Percentiles rank a stretch among this genome's conserved stretches.
Conservation (phyloP, 2,888 invertebrate species). For the Scrobipalpa atriplicella region DNA sequence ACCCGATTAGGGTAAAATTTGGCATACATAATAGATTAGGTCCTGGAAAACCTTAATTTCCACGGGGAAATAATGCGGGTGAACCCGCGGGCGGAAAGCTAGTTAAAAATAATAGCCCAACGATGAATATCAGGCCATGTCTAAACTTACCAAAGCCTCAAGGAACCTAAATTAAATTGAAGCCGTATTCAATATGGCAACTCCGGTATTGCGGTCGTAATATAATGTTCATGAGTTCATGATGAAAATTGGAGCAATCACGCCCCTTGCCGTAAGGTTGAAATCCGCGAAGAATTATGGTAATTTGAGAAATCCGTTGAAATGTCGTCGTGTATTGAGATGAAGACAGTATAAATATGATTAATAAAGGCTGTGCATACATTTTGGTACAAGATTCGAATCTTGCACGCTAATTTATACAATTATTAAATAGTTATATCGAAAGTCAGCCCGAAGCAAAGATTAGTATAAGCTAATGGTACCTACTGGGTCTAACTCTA, state of each 20-base stretch:
- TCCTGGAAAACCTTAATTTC: no score
- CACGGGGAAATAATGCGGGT: no score
- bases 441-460: no score
- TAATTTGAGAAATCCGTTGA: background rate
- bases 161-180: constrained; percentile 4
- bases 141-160: background rate
- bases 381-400: no score
- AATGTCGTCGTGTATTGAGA: background rate
- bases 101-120: no score
- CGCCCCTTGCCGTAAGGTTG: constrained; percentile 18
- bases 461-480: no score
- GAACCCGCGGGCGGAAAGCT: no score
- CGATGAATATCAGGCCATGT: background rate
- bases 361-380: background rate
- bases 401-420: no score
- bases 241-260: constrained; percentile 14
- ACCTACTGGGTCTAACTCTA: no score
- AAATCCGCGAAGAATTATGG: background rate
- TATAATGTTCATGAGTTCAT: constrained; percentile 12
- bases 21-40: no score
- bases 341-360: background rate
- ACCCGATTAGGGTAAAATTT: no score
- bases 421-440: no score
- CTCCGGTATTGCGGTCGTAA: constrained; percentile 1
- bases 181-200: constrained; percentile 19